Conservation (phyloP, 2,888 invertebrate genomes). For the Bhutanitis thaidina region DNA sequence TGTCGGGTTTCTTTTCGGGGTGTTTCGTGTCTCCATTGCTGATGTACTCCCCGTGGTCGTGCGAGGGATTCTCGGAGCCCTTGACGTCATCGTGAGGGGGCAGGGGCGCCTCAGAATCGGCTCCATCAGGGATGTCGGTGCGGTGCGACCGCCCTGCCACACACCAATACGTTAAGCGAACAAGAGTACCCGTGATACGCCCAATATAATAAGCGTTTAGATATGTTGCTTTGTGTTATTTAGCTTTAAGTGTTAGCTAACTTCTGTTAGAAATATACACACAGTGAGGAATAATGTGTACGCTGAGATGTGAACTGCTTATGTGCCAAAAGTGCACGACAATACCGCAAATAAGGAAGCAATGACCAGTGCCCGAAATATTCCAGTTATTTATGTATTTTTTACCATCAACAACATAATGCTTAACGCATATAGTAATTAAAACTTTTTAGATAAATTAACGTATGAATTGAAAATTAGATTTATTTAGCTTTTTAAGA, state of each 20-base stretch:
- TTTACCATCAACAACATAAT: no score
- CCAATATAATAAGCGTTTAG: slow-evolving; percentile 15
- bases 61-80: slow-evolving; percentile 80
- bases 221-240: slow-evolving; percentile 5
- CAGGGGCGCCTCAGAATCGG: slow-evolving; percentile 82
- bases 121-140: slow-evolving; percentile 82
- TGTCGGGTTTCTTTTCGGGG: slow-evolving; percentile 74
- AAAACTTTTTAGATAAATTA: no score
- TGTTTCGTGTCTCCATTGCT: slow-evolving; percentile 77
- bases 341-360: no score
- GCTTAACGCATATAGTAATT: no score
- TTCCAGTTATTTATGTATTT: no score
- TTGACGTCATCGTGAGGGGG: slow-evolving; percentile 79
- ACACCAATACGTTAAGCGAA: slow-evolving; percentile 65
- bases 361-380: no score
- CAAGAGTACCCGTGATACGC: slow-evolving; percentile 56
- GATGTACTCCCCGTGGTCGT: slow-evolving; percentile 81
- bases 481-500: no score
- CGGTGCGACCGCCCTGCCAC: slow-evolving; percentile 81
- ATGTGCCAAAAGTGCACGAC: not conserved
- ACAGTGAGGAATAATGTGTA: not conserved
- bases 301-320: not conserved
- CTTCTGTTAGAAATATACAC: not conserved
- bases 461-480: no score
- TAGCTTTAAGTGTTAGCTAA: not conserved